Conservation (phyloP, 2,888 invertebrate genomes). For the Trissolcus brochymenae region DNA sequence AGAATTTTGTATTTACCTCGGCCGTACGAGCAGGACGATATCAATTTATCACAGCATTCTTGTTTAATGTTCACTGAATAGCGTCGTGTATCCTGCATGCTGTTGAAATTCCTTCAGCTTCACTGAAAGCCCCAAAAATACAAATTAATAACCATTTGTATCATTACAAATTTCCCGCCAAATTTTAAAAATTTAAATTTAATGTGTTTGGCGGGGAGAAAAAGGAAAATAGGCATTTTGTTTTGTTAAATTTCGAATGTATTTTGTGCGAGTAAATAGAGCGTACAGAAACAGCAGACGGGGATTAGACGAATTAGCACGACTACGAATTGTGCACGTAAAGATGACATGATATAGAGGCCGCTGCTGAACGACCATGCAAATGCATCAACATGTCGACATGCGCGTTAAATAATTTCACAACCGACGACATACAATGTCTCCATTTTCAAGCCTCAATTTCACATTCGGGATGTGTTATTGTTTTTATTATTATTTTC, state of each 20-base stretch:
- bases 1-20: background rate
- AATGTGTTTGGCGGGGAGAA: background rate
- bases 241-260: constrained; percentile 5
- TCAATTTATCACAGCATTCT: too few species aligned
- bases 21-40: too few species aligned
- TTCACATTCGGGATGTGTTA: background rate
- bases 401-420: constrained; percentile 37
- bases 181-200: too few species aligned
- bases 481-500: background rate
- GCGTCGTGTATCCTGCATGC: constrained; percentile 61
- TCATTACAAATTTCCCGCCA: too few species aligned
- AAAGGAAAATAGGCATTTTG: background rate
- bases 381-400: constrained; percentile 57
- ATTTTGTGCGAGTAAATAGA: background rate
- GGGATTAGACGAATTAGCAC: constrained; percentile 50
- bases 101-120: constrained; percentile 29
- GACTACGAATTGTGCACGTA: constrained; percentile 33
- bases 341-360: constrained; percentile 57
- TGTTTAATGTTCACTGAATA: too few species aligned
- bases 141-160: background rate
- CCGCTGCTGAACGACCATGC: constrained; percentile 44
- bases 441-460: constrained; percentile 4
- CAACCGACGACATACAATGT: constrained; percentile 27
- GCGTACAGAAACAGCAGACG: constrained; percentile 13
- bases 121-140: constrained; percentile 34